A percentile compares a stretch with the other conserved stretches of the same genome.
Evolutionary conservation across 1,140 invertebrate genomes (phyloP).

Genomic region (Panagrolaimus sp.): DNA sequence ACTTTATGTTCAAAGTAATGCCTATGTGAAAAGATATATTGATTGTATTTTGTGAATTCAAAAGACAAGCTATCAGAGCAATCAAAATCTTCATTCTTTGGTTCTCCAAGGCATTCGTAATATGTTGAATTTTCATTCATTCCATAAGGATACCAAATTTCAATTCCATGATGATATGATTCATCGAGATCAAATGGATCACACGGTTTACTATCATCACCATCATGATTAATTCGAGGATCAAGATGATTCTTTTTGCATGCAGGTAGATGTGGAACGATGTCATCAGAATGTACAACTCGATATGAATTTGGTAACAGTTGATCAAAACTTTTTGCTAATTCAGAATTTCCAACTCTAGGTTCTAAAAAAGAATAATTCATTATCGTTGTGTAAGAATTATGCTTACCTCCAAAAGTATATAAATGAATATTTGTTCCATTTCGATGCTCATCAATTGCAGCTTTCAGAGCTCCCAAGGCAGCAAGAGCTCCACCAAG

Average conservation of each 20-base stretch:
- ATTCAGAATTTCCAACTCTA: constrained; percentile 1
- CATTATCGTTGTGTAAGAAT: no score
- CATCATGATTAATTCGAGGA: not conserved
- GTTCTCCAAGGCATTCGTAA: not conserved
- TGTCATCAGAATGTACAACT: constrained; percentile 11
- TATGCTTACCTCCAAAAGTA: no score
- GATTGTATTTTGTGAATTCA: not conserved
- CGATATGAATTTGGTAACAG: not conserved
- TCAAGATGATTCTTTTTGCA: not conserved
- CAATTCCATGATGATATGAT: constrained; percentile 10
- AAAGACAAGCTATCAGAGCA: not conserved
- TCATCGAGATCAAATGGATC: not conserved
- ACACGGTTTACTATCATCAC: not conserved
- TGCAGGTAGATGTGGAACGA: constrained; percentile 11
- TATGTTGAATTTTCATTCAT: not conserved
- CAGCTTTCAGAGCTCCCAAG: not conserved
- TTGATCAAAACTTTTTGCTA: not conserved
- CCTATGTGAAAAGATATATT: not conserved
- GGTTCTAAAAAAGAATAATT: no score
- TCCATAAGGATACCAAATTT: constrained; percentile 11
- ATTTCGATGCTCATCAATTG: not conserved
- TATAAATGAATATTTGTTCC: not conserved
- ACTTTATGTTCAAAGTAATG: constrained; percentile 7
- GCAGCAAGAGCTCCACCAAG: constrained; percentile 14
- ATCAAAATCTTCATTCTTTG: constrained; percentile 5